Conservation (phyloP, 2,113 vertebrate genomes). For the Sardina pilchardus region DNA sequence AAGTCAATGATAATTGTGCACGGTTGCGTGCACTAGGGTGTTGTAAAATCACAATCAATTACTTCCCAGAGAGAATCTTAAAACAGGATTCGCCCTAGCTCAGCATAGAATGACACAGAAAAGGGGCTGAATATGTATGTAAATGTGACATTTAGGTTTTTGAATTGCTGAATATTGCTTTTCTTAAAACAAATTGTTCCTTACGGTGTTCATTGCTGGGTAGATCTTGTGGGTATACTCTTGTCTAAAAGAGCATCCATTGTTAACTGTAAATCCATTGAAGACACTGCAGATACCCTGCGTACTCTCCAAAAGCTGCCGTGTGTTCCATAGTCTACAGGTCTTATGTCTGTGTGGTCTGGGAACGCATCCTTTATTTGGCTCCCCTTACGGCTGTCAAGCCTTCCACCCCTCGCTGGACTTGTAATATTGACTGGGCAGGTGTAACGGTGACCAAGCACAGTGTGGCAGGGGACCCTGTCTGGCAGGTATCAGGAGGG, state of each 20-base stretch:
- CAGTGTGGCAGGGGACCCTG: background rate
- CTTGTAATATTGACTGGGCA: background rate
- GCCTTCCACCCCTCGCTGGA: background rate
- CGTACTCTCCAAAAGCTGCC: background rate
- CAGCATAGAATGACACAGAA: background rate
- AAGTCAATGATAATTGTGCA: background rate
- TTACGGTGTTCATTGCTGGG: background rate
- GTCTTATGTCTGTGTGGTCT: background rate
- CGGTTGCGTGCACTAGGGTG: background rate
- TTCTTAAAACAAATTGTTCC: background rate
- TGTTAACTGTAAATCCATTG: background rate
- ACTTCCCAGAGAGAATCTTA: background rate
- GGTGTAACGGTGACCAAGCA: background rate
- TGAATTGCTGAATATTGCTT: background rate
- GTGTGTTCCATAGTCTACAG: background rate
- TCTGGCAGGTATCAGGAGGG: background rate
- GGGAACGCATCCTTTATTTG: background rate
- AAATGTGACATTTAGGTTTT: background rate
- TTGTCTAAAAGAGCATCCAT: background rate
- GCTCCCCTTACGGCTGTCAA: background rate
- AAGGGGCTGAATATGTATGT: background rate
- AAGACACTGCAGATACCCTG: background rate
- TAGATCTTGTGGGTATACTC: background rate
- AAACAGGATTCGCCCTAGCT: background rate
- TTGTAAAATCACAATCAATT: conserved; percentile 12